Conservation (phyloP, 2,113 vertebrate species). For the Lasiurus borealis region DNA sequence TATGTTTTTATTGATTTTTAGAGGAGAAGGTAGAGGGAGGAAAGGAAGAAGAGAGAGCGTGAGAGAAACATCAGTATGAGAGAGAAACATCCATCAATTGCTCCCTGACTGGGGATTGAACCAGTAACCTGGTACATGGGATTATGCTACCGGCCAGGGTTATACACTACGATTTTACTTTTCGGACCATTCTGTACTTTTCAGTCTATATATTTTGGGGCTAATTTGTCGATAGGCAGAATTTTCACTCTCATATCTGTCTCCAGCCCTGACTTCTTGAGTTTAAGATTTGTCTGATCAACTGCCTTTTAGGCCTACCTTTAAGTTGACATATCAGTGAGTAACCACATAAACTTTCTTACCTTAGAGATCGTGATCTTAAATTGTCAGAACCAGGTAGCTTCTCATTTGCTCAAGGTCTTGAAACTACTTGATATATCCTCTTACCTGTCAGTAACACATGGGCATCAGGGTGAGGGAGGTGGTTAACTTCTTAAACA, state of each 20-base stretch:
- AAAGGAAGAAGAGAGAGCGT: no score
- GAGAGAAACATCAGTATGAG: not conserved
- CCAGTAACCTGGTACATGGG: not conserved
- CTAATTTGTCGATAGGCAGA: not conserved
- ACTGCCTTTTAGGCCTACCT: not conserved
- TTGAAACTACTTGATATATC: slow-evolving; percentile 19
- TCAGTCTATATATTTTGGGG: not conserved
- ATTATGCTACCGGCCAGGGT: not conserved
- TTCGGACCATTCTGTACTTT: not conserved
- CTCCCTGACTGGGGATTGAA: no score
- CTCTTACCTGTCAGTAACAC: not conserved
- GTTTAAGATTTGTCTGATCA: not conserved
- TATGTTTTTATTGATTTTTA: not conserved
- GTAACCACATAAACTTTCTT: not conserved
- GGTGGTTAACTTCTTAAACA: not conserved
- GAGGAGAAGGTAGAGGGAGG: not conserved
- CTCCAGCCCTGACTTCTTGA: not conserved
- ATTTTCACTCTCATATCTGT: slow-evolving; percentile 8
- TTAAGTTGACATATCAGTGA: not conserved
- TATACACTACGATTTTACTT: not conserved
- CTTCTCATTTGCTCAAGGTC: not conserved
- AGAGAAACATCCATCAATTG: not conserved
- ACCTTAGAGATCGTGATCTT: not conserved
- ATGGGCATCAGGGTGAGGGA: not conserved
- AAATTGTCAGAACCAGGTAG: not conserved